These are phyloP conservation scores for Pseudococcus viburni DNA, from an alignment of 2,888 invertebrate genomes.

Conservation along the genomic window DNA sequence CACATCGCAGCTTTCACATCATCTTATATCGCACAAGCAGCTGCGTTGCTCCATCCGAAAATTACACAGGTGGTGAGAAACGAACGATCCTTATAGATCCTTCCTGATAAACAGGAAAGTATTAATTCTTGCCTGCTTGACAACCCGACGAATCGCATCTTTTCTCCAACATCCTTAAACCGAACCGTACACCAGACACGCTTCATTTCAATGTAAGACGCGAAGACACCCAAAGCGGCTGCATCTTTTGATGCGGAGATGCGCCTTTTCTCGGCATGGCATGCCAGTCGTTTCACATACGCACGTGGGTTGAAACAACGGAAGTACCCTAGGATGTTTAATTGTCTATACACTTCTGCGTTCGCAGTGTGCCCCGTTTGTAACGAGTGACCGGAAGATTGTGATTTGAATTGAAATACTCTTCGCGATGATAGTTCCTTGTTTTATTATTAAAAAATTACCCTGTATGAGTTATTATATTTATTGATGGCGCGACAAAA, in stretches of 20 bases:
- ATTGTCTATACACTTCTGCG: neutral
- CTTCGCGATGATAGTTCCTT: neutral
- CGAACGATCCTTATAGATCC: slow-evolving; percentile 51
- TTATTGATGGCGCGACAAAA: slow-evolving; percentile 1
- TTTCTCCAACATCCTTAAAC: slow-evolving; percentile 29
- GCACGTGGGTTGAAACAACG: slow-evolving; percentile 36
- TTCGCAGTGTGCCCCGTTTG: neutral
- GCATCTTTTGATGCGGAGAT: slow-evolving; percentile 39
- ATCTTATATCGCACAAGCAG: slow-evolving; percentile 4
- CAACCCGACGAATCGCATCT: slow-evolving; percentile 40
- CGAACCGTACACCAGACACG: slow-evolving; percentile 39
- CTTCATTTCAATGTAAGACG: neutral
- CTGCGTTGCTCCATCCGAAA: neutral
- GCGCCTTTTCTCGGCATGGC: slow-evolving; percentile 6
- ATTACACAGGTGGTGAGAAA: slow-evolving; percentile 56
- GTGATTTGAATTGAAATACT: slow-evolving; percentile 46
- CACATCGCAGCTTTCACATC: slow-evolving; percentile 12
- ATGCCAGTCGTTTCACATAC: slow-evolving; percentile 32
- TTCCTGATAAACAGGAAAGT: slow-evolving; percentile 57
- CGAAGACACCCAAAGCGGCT: slow-evolving; percentile 43
- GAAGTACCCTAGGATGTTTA: slow-evolving; percentile 34
- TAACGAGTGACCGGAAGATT: slow-evolving; percentile 41
- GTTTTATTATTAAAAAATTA: slow-evolving; percentile 42
- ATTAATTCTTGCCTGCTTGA: slow-evolving; percentile 52
- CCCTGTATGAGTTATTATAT: slow-evolving; percentile 44